Evolutionary conservation across 2,797 vertebrate species (phyloP).

Genomic region (Trachurus trachurus): DNA sequence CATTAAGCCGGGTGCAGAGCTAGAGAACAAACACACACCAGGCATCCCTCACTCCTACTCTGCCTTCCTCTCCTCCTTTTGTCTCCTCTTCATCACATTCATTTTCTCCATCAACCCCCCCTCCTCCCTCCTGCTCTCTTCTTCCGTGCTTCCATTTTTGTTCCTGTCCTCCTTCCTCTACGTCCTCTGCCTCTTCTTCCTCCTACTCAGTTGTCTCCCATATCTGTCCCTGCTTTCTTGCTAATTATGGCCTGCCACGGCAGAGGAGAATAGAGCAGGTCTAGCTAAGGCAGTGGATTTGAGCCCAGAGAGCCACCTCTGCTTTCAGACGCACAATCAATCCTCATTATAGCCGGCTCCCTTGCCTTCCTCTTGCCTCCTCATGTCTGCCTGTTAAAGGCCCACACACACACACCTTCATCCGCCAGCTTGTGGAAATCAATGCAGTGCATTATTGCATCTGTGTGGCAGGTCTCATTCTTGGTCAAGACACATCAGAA

Average conservation of each 20-base stretch:
- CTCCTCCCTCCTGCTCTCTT: conserved; percentile 35
- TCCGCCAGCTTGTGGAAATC: conserved; percentile 48
- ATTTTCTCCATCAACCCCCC: conserved; percentile 52
- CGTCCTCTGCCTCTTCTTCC: conserved; percentile 68
- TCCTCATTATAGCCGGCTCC: conserved; percentile 77
- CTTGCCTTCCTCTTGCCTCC: conserved; percentile 52
- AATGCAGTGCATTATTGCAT: conserved; percentile 39
- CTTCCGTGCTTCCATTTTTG: conserved; percentile 61
- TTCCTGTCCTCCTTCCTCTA: conserved; percentile 59
- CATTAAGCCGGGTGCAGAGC: conserved; percentile 84
- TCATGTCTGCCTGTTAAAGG: conserved; percentile 61
- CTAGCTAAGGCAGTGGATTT: conserved; percentile 67
- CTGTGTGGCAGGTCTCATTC: conserved; percentile 40
- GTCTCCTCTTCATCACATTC: conserved; percentile 62
- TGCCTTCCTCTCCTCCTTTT: conserved; percentile 66
- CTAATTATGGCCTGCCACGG: conserved; percentile 83
- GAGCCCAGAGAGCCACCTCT: conserved; percentile 72
- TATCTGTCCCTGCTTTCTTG: conserved; percentile 74
- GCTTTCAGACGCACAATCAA: conserved; percentile 79
- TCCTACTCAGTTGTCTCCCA: conserved; percentile 75
- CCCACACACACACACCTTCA: conserved; percentile 43
- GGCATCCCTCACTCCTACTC: conserved; percentile 73
- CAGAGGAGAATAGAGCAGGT: conserved; percentile 68
- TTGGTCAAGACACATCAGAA: conserved; percentile 34
- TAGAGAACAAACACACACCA: conserved; percentile 79